Conservation (phyloP, 2,888 invertebrate genomes). For the Agonopterix subpropinquella region DNA sequence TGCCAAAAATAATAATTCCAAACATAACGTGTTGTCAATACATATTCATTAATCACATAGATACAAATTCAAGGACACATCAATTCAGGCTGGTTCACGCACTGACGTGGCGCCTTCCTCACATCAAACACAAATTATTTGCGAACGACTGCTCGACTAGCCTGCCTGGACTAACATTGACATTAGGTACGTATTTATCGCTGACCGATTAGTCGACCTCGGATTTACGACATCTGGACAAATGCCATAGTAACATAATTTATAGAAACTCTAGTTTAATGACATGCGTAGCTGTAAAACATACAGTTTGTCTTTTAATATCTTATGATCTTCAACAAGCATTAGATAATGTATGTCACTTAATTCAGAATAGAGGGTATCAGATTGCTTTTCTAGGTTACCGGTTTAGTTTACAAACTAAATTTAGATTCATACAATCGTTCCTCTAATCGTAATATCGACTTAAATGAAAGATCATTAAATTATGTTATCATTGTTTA, state of each 20-base stretch:
- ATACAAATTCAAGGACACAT: constrained; percentile 7
- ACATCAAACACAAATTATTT: constrained; percentile 4
- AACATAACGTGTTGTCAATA: not conserved
- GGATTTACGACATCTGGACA: constrained; percentile 1
- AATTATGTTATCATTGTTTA: too few relatives aligned
- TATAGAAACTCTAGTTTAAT: not conserved
- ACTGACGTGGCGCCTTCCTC: constrained; percentile 28
- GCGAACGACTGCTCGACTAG: not conserved
- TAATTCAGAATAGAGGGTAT: too few relatives aligned
- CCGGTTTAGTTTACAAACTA: too few relatives aligned
- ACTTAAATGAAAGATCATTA: too few relatives aligned
- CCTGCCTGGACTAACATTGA: constrained; percentile 14
- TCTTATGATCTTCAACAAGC: too few relatives aligned
- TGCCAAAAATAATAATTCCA: not conserved
- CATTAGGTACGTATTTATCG: constrained; percentile 12
- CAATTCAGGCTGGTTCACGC: constrained; percentile 11
- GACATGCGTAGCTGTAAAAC: too few relatives aligned
- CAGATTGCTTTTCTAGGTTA: too few relatives aligned
- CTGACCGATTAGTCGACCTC: constrained; percentile 4
- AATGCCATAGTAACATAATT: constrained; percentile 3
- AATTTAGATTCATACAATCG: too few relatives aligned
- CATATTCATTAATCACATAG: constrained; percentile 3
- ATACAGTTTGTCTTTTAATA: too few relatives aligned
- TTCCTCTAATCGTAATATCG: too few relatives aligned
- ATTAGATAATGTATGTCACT: too few relatives aligned